Evolutionary conservation across 2,113 vertebrate genomes (phyloP), one percentile per base, ranked within the genome.

Genomic region (Corapipo altera): DNA sequence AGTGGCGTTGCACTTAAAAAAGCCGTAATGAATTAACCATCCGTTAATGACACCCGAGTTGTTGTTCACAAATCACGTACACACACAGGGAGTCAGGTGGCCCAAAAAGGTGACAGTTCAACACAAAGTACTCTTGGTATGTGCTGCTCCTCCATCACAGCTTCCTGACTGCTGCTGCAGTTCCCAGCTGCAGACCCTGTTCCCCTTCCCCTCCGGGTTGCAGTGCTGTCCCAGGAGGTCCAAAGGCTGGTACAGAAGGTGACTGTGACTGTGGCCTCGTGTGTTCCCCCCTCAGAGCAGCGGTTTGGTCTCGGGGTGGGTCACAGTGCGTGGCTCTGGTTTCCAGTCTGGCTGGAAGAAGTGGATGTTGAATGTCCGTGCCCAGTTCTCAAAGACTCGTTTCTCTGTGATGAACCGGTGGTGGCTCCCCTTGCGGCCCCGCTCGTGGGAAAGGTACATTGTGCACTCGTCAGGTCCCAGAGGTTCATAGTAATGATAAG

Each of bases 331-430:
- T 0, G 98, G 97, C 5, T 98, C 97, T 9, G 99, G 99, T 81
- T 98, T 97, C 99, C 99, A 99, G 98, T 99, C 98, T 4, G 99
- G 99, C 96, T 99, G 99, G 97, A 99, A 99, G 97, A 99, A 99
- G 96, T 97, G 98, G 96, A 99, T 99, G 88, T 99, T 97, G 98
- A 99, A 99, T 64, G 98, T 99, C 98, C 98, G 98, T 7, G 99
- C 99, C 99, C 99, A 99, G 91, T 98, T 98, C 95, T 99, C 98
- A 59, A 99, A 99, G 74, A 99, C 99, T 8, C 98, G 98, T 69
- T 99, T 99, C 98, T 99, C 99, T 0, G 99, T 99, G 98, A 99
- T 99, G 94, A 99, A 99, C 71, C 99, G 99, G 85, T 99, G 99
- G 57, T 99, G 99, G 91, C 99, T 99, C 84, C 99, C 99, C 67